A percentile compares a stretch with the other conserved stretches of the same genome.
Evolutionary conservation across 2,888 invertebrate species (phyloP).

Genomic region (Dicranocentrus wangi): DNA sequence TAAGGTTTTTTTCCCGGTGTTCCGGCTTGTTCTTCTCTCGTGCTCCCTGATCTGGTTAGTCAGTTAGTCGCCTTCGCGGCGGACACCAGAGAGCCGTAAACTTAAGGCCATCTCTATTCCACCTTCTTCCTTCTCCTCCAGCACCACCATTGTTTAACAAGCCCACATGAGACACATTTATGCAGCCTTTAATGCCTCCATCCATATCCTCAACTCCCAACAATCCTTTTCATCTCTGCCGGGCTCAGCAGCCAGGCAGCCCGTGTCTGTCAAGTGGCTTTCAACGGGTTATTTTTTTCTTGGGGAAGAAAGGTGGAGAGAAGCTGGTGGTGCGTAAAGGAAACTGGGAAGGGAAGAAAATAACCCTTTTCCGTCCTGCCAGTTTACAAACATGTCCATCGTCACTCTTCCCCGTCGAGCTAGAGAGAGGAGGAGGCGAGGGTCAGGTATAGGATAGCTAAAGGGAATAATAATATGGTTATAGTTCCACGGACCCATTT

Average conservation of each 20-base stretch:
- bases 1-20: not conserved
- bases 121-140: no score
- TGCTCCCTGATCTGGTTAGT: constrained; percentile 51
- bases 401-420: constrained; percentile 28
- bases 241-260: no score
- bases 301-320: no score
- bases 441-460: constrained; percentile 3
- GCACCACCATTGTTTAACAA: constrained; percentile 41
- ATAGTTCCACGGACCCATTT: no score
- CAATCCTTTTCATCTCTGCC: not conserved
- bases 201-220: constrained; percentile 7
- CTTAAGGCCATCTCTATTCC: constrained; percentile 42
- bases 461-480: no score
- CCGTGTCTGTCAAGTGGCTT: constrained; percentile 30
- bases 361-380: constrained; percentile 10
- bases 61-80: no score
- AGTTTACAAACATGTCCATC: constrained; percentile 52
- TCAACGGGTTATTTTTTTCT: constrained; percentile 20
- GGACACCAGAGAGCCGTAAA: constrained; percentile 51
- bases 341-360: no score
- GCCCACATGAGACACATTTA: constrained; percentile 61
- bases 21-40: not conserved
- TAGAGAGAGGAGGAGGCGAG: constrained; percentile 34
- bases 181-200: constrained; percentile 54
- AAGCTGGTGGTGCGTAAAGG: constrained; percentile 56